phyloP scores from a whole-genome alignment of 1,140 invertebrate genomes.

The Rhizoglyphus robini region DNA sequence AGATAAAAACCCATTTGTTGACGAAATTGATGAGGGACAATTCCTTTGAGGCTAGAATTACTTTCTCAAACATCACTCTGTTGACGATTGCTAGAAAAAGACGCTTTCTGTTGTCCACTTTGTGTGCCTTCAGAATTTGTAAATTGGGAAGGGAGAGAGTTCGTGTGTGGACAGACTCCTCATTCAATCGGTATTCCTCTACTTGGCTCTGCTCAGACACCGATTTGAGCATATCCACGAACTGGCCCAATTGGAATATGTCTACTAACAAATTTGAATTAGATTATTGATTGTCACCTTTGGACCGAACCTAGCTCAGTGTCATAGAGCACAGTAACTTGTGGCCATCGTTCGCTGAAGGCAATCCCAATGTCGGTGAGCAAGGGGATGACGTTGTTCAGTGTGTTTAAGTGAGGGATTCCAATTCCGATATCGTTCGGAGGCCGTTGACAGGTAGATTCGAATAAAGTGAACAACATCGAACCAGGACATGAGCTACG shows the following conservation, averaged over 20 bases:
- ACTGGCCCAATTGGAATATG: not conserved
- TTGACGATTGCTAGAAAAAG: not conserved
- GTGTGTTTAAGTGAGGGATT: constrained; percentile 5
- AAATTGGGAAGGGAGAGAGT: not conserved
- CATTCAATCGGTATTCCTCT: not conserved
- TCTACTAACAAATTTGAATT: not conserved
- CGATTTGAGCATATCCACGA: not conserved
- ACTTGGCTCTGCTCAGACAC: not conserved
- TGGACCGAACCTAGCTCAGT: constrained; percentile 20
- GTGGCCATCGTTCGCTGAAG: constrained; percentile 19
- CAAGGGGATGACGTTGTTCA: constrained; percentile 19
- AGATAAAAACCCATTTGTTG: constrained; percentile 9
- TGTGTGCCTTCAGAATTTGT: not conserved
- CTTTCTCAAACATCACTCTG: constrained; percentile 1
- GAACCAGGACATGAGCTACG: not conserved
- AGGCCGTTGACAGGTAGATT: constrained; percentile 21
- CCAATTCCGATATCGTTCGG: constrained; percentile 18
- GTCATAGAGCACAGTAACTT: constrained; percentile 24
- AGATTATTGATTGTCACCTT: too few relatives aligned
- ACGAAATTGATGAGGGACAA: not conserved
- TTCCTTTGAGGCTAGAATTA: not conserved
- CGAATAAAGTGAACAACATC: constrained; percentile 18
- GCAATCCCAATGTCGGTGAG: constrained; percentile 21
- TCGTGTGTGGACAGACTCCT: not conserved
- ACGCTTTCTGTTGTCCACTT: not conserved